Conservation (phyloP, 1,140 invertebrate genomes). For the Drosophila setifemur region DNA sequence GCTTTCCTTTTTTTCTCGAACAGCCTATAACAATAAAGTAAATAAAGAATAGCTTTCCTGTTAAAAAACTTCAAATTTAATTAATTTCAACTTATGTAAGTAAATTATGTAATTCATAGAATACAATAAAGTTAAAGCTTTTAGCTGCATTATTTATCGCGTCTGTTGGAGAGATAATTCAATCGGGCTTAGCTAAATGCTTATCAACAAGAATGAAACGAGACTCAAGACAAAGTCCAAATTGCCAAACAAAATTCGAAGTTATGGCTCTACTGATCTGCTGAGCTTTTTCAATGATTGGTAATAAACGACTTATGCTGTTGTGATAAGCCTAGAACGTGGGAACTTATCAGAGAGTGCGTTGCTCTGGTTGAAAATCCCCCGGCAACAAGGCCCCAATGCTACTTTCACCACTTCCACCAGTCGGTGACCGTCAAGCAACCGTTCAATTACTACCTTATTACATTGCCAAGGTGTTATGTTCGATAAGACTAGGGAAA, state of each 20-base stretch:
- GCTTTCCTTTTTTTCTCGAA: no score
- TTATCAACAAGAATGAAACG: no score
- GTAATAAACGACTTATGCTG: neutral
- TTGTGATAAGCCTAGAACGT: neutral
- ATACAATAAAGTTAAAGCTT: no score
- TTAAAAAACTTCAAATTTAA: neutral
- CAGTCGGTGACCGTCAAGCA: slow-evolving; percentile 34
- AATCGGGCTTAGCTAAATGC: no score
- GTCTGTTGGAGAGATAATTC: no score
- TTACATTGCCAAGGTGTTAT: slow-evolving; percentile 62
- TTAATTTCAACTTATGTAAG: no score
- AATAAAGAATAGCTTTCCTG: no score
- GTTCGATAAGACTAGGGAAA: slow-evolving; percentile 40
- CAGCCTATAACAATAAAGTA: no score
- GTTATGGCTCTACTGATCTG: neutral
- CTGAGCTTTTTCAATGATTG: neutral
- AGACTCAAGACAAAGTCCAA: no score
- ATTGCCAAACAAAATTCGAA: no score
- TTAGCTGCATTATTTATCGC: neutral
- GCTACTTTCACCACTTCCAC: slow-evolving; percentile 45
- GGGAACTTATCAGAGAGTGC: slow-evolving; percentile 11
- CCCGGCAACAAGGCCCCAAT: slow-evolving; percentile 52
- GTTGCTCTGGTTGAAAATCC: slow-evolving; percentile 34
- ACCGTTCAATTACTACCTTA: slow-evolving; percentile 45
- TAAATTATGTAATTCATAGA: no score